Conservation (phyloP, 2,113 vertebrate species). For the Vanacampus margaritifer region DNA sequence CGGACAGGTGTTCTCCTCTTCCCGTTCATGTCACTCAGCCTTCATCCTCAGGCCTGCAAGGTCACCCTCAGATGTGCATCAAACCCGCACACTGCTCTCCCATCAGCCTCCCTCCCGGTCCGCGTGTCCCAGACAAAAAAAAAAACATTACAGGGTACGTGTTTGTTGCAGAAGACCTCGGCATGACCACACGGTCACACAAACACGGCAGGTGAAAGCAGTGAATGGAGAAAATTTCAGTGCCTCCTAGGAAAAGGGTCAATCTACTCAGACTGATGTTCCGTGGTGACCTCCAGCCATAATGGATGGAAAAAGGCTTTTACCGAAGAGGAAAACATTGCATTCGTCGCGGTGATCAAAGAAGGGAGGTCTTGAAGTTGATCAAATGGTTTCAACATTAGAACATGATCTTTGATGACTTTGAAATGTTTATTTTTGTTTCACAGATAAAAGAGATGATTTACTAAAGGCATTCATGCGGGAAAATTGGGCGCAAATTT, state of each 20-base stretch:
- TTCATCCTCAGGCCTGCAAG: constrained; percentile 55
- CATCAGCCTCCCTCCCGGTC: constrained; percentile 49
- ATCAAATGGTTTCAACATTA: neutral
- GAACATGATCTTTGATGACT: neutral
- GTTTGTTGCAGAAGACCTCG: constrained; percentile 43
- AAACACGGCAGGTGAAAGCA: constrained; percentile 22
- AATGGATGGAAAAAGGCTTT: constrained; percentile 59
- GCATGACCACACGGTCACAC: constrained; percentile 22
- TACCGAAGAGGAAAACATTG: constrained; percentile 29
- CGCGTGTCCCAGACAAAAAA: constrained; percentile 36
- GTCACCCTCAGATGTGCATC: constrained; percentile 69
- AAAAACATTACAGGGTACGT: constrained; percentile 13
- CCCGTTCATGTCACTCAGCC: constrained; percentile 50
- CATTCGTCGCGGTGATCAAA: constrained; percentile 25
- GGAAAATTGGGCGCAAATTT: too few species aligned
- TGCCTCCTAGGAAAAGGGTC: constrained; percentile 45
- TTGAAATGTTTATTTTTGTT: neutral
- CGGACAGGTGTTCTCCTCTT: constrained; percentile 51
- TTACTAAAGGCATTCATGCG: neutral
- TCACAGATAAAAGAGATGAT: neutral
- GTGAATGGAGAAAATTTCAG: constrained; percentile 48
- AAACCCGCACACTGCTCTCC: constrained; percentile 46
- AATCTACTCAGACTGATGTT: constrained; percentile 49
- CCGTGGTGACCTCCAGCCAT: constrained; percentile 52
- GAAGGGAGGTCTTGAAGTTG: neutral